Evolutionary conservation across 2,888 invertebrate genomes (phyloP).

Genomic region (Drosophila nr. fundita): DNA sequence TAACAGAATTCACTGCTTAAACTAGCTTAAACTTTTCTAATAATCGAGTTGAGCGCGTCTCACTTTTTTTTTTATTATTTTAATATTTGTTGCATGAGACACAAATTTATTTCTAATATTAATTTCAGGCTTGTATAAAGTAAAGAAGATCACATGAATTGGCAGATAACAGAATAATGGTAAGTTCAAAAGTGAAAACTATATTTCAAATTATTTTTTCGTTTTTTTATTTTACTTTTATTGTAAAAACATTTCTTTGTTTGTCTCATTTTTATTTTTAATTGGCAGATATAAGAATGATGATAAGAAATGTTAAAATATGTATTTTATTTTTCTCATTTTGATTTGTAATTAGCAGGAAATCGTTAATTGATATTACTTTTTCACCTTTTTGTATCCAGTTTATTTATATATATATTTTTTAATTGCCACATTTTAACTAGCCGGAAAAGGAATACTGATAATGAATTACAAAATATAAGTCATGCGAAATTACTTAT

Average conservation of each 20-base stretch:
- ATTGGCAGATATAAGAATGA: not conserved
- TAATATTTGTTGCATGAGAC: not conserved
- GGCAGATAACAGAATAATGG: not conserved
- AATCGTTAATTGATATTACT: not conserved
- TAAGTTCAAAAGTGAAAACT: not conserved
- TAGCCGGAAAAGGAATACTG: not conserved
- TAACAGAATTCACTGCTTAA: constrained; percentile 34
- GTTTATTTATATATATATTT: not conserved
- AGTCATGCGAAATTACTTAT: not conserved
- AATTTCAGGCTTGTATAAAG: too few species aligned
- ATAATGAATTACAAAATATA: not conserved
- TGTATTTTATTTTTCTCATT: not conserved
- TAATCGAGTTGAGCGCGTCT: constrained; percentile 3
- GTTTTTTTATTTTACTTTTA: not conserved
- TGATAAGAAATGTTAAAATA: not conserved
- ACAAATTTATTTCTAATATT: not conserved
- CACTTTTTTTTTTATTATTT: not conserved
- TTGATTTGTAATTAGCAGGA: not conserved
- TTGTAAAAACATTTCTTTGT: not conserved
- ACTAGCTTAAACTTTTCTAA: constrained; percentile 1
- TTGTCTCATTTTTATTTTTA: not conserved
- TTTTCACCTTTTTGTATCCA: not conserved
- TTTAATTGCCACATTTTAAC: not conserved
- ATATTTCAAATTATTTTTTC: not conserved
- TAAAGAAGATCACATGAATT: not conserved